Percentiles rank a stretch among this genome's conserved stretches.
Conservation (phyloP, 2,113 vertebrate genomes). For the Vanacampus margaritifer region DNA sequence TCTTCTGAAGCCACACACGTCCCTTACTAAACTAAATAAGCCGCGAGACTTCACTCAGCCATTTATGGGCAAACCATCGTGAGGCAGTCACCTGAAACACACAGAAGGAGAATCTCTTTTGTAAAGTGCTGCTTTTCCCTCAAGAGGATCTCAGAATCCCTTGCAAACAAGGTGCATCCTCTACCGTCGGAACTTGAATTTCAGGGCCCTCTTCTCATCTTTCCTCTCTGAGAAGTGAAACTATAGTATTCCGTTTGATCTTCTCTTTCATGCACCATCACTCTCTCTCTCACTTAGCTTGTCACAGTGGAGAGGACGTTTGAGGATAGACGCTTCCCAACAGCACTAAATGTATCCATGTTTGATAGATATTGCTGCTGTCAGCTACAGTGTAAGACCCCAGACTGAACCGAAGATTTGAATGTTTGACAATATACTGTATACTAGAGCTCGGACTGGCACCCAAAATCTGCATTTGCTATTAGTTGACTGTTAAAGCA, state of each 20-base stretch:
- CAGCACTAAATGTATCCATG: constrained; percentile 5
- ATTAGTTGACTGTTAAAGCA: not conserved
- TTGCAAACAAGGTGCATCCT: constrained; percentile 20
- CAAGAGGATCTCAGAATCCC: constrained; percentile 13
- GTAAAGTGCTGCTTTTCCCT: constrained; percentile 29
- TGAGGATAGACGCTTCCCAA: constrained; percentile 8
- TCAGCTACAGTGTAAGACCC: constrained; percentile 31
- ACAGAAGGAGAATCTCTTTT: constrained; percentile 7
- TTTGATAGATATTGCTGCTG: constrained; percentile 34
- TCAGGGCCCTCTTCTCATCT: constrained; percentile 10
- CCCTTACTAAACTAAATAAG: constrained; percentile 23
- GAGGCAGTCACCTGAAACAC: constrained; percentile 19
- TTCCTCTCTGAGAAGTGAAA: constrained; percentile 18
- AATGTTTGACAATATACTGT: constrained; percentile 5
- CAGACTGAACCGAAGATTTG: constrained; percentile 13
- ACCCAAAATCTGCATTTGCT: too few relatives aligned
- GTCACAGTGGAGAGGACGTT: constrained; percentile 29
- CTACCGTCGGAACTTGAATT: constrained; percentile 23
- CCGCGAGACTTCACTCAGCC: constrained; percentile 30
- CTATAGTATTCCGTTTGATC: constrained; percentile 37
- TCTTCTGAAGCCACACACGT: not conserved
- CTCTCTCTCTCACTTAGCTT: not conserved
- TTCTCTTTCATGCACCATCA: constrained; percentile 1
- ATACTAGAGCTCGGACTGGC: too few relatives aligned
- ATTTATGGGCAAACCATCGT: constrained; percentile 20